A percentile compares a stretch with the other conserved stretches of the same genome.
These are phyloP conservation scores for Stichopus chloronotus DNA, from an alignment of 35 echinoderm and acorn worm genomes.

Conservation along the genomic window DNA sequence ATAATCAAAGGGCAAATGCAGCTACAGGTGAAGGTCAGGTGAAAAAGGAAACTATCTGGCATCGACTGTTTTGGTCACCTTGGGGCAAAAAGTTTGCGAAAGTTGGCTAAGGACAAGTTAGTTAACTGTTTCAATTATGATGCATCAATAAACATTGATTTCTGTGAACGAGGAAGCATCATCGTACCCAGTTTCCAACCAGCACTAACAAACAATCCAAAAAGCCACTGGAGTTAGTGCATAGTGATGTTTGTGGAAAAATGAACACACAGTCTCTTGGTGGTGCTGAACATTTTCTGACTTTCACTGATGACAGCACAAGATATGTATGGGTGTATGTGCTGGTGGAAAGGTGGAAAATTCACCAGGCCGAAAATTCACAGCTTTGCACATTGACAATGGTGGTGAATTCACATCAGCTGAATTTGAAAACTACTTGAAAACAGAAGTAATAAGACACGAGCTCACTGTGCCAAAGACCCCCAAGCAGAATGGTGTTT, in stretches of 20 bases:
- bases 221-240: background rate
- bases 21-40: conserved; percentile 22
- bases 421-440: conserved; percentile 5
- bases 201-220: background rate
- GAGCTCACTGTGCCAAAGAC: conserved; percentile 17
- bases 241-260: conserved; percentile 26
- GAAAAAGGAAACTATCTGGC: conserved; percentile 25
- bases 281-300: conserved; percentile 18
- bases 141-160: conserved; percentile 26
- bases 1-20: background rate
- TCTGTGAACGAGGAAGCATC: background rate
- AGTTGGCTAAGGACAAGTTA: background rate
- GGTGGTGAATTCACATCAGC: background rate
- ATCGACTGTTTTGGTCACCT: background rate
- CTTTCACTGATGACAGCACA: conserved; percentile 26
- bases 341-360: background rate
- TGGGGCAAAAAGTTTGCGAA: conserved; percentile 14
- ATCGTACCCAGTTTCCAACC: conserved; percentile 35
- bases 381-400: no score
- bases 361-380: background rate
- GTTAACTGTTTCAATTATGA: conserved; percentile 3
- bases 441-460: background rate
- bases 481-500: background rate
- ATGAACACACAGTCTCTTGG: conserved; percentile 27
- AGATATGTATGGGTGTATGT: conserved; percentile 17